Percentiles rank a stretch among this genome's conserved stretches.
Conservation (phyloP, 2,113 vertebrate genomes). For the Benitochromis conjunctus region DNA sequence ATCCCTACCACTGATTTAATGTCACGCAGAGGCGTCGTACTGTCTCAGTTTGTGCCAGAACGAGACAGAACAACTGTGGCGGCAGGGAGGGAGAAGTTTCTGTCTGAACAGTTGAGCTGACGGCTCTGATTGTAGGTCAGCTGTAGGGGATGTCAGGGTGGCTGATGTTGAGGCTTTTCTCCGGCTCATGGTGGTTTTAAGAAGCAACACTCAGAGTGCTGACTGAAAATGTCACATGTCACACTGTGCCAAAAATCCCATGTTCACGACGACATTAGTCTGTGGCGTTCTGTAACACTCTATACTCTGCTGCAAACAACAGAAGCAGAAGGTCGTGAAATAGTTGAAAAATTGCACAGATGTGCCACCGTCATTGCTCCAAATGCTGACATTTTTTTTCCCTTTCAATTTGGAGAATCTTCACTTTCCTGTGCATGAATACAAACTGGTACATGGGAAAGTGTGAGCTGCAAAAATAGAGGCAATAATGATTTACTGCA, state of each 20-base stretch:
- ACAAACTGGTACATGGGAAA: background rate
- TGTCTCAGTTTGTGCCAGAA: background rate
- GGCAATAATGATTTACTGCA: background rate
- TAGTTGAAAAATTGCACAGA: background rate
- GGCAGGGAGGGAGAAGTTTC: background rate
- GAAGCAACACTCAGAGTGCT: background rate
- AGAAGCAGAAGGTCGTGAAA: background rate
- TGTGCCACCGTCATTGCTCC: background rate
- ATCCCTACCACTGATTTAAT: background rate
- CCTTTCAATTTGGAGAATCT: background rate
- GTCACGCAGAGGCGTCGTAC: background rate
- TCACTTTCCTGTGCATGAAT: fast-evolving
- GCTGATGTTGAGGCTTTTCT: background rate
- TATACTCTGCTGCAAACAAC: background rate
- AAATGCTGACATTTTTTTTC: fast-evolving
- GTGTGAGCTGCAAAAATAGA: background rate
- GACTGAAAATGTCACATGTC: background rate
- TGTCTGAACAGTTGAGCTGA: background rate
- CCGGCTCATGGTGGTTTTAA: background rate
- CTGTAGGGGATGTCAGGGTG: background rate
- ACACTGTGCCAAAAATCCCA: background rate
- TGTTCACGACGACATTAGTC: background rate
- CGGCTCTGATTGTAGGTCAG: background rate
- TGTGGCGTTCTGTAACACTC: background rate
- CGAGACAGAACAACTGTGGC: background rate